phyloP scores from a whole-genome alignment of 2,888 invertebrate species.

The Dichetophora obliterata region DNA sequence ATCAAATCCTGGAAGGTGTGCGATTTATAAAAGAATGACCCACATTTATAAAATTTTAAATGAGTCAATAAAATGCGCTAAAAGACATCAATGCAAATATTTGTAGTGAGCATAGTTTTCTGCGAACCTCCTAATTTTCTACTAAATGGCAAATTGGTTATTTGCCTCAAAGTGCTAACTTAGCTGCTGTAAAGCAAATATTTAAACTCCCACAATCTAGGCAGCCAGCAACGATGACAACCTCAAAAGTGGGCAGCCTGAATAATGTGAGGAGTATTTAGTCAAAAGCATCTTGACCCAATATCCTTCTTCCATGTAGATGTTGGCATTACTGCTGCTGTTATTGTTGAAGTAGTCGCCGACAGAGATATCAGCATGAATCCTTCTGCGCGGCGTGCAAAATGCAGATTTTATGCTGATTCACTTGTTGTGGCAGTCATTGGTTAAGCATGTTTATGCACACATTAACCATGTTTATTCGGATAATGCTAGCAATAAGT shows the following conservation, averaged over 20 bases:
- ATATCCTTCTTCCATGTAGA: neutral
- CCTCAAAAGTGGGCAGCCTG: neutral
- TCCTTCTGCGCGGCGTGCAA: neutral
- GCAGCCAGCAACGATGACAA: neutral
- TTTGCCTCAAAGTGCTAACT: neutral
- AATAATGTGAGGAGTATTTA: neutral
- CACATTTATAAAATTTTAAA: neutral
- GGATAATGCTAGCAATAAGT: neutral
- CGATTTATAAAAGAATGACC: no score
- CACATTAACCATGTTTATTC: neutral
- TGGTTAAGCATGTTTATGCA: neutral
- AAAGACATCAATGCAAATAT: neutral
- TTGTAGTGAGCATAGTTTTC: neutral
- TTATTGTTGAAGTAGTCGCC: no score
- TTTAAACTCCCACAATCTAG: neutral
- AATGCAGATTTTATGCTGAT: neutral
- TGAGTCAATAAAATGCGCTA: neutral
- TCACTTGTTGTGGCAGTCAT: neutral
- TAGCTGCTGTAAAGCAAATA: neutral
- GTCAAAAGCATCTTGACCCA: conserved; percentile 14
- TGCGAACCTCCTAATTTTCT: neutral
- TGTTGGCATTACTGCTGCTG: no score
- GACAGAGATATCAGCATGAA: neutral
- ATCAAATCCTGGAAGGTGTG: no score
- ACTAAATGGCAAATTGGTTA: conserved; percentile 12